A percentile compares a stretch with the other conserved stretches of the same genome.
phyloP scores from a whole-genome alignment of 1,140 invertebrate genomes.

The Lepidostoma basale region DNA sequence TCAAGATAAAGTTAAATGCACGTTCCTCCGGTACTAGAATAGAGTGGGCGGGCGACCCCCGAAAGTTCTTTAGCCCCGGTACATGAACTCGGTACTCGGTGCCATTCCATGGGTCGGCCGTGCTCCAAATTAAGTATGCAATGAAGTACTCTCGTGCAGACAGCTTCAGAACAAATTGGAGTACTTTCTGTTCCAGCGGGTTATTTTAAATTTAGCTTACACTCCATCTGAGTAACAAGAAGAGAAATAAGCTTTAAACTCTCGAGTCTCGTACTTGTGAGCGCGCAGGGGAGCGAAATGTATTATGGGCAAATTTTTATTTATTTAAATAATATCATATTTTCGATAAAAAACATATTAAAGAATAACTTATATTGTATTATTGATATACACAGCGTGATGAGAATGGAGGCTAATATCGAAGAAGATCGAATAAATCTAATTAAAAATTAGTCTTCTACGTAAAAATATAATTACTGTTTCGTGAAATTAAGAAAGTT shows the following conservation, averaged over 20 bases:
- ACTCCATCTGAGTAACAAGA: background rate
- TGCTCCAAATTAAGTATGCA: constrained; percentile 36
- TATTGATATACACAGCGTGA: background rate
- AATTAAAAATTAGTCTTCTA: too few relatives aligned
- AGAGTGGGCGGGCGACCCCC: too few relatives aligned
- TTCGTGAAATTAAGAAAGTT: too few relatives aligned
- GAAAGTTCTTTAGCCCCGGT: too few relatives aligned
- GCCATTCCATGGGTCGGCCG: too few relatives aligned
- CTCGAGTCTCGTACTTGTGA: background rate
- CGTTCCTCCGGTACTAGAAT: too few relatives aligned
- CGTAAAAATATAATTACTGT: too few relatives aligned
- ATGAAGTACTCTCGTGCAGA: constrained; percentile 31
- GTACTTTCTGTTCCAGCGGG: constrained; percentile 29
- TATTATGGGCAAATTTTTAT: too few relatives aligned
- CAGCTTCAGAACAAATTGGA: constrained; percentile 42
- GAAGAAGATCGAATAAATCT: too few relatives aligned
- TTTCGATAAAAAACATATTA: background rate
- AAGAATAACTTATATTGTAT: background rate
- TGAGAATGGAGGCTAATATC: too few relatives aligned
- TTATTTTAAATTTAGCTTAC: constrained; percentile 24
- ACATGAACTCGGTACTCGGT: too few relatives aligned
- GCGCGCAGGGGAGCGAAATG: background rate
- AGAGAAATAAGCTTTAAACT: background rate
- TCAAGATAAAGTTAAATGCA: too few relatives aligned
- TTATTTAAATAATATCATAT: background rate